Base-by-base conservation (phyloP, 1,140 invertebrate genomes). In the Samia ricini region DNA sequence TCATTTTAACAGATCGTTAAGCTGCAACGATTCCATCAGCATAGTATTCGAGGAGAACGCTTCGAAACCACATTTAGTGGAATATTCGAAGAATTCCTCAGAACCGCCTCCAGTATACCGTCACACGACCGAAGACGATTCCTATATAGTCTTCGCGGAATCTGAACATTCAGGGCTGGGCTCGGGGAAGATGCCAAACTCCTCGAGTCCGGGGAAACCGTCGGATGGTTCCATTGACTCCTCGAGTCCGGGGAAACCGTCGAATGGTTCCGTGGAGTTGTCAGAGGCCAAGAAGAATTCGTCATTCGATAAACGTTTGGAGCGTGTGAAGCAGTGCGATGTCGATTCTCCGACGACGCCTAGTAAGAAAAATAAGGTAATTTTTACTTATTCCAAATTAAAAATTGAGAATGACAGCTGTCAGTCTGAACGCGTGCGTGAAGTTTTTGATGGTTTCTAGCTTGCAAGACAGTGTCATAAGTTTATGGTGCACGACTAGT, bases 141-240 rank as follows among this genome's bases (percentile, higher is more conserved):
- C 93, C 1, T 94, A 91, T 77, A 92, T 94, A 71, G 91, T 94
- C 12, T 94, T 94, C 81, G 91, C 90, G 69, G 76, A 87, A 63
- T 67, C 69, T 3, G 64, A 61, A n/a, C 69, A 73, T 26, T 10
- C 50, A 24, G 58, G 6, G 0, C 49, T n/a, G n/a, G n/a, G n/a
- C n/a, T n/a, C n/a, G n/a, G n/a, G n/a, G n/a, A n/a, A n/a, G n/a
- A n/a, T n/a, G n/a, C n/a, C n/a, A n/a, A n/a, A n/a, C n/a, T n/a
- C n/a, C n/a, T n/a, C n/a, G n/a, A n/a, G 26, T 36, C 12, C 33
- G 5, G 33, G 33, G 10, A 10, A 5, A 10, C 4, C 36, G 3
- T 18, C 55, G 18, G 20, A 56, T 6, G 54, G 6, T n/a, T 10
- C 15, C 36, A 0, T 7, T 7, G 24, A 10, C 49, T 29, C 19